phyloP scores from a whole-genome alignment of 2,113 vertebrate genomes.

The Australoheros scitulus region DNA sequence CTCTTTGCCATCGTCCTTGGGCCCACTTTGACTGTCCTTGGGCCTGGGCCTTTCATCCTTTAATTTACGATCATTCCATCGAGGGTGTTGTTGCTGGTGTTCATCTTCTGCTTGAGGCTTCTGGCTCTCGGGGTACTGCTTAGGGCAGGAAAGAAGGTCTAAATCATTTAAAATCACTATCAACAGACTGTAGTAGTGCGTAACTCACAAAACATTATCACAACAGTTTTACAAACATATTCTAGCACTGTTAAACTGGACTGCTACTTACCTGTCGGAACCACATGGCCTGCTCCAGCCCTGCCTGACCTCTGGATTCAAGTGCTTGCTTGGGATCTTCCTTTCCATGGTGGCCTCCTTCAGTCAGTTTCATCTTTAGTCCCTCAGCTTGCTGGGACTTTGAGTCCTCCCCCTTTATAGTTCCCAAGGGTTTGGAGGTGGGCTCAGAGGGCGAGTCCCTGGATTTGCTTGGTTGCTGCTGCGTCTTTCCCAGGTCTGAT shows the following conservation, averaged over 20 bases:
- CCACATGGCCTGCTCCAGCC: slow-evolving; percentile 95
- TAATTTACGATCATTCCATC: slow-evolving; percentile 93
- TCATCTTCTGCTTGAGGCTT: slow-evolving; percentile 94
- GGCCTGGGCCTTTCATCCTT: slow-evolving; percentile 91
- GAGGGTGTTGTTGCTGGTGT: slow-evolving; percentile 82
- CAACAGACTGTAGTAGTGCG: neutral
- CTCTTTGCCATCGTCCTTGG: slow-evolving; percentile 93
- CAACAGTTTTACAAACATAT: neutral
- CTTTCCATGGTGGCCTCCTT: slow-evolving; percentile 88
- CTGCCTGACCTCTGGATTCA: slow-evolving; percentile 87
- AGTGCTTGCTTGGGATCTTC: slow-evolving; percentile 88
- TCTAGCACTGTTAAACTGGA: neutral
- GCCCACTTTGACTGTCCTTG: slow-evolving; percentile 84
- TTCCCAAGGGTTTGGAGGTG: slow-evolving; percentile 88
- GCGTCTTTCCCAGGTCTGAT: slow-evolving; percentile 88
- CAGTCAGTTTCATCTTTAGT: slow-evolving; percentile 92
- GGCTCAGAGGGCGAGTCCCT: slow-evolving; percentile 87
- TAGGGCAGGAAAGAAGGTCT: slow-evolving; percentile 74
- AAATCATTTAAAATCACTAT: slow-evolving; percentile 9
- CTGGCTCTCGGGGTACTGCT: slow-evolving; percentile 90
- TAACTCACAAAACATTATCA: neutral
- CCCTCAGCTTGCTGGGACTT: slow-evolving; percentile 90
- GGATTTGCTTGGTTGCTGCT: slow-evolving; percentile 83
- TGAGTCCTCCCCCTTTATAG: slow-evolving; percentile 91
- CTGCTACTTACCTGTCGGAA: slow-evolving; percentile 93